A percentile compares a stretch with the other conserved stretches of the same genome.
These are phyloP conservation scores for Peromyscus maniculatus DNA, from an alignment of 2,113 vertebrate species.

Conservation along the genomic window DNA sequence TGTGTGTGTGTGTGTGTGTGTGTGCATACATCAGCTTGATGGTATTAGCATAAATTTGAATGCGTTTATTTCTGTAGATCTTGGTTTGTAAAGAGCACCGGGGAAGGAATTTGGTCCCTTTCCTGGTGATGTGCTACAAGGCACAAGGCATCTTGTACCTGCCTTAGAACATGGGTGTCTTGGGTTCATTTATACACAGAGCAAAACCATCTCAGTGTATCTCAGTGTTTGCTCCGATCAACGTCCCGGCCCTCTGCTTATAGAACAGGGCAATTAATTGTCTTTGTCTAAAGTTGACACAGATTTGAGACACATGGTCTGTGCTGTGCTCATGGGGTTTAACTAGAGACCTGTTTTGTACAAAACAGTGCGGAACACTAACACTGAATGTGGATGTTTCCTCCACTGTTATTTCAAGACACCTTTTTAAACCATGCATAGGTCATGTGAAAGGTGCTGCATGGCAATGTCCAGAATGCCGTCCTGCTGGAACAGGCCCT, in stretches of 20 bases:
- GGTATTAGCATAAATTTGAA: background rate
- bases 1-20: too few relatives aligned
- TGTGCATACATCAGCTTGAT: background rate
- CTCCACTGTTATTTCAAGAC: background rate
- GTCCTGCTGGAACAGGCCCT: too few relatives aligned
- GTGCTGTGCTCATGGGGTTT: background rate
- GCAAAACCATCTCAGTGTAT: background rate
- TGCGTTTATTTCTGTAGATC: background rate
- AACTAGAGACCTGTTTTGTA: background rate
- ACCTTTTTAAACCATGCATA: background rate
- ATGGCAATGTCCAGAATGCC: background rate
- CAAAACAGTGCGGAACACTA: background rate
- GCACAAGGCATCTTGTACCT: background rate
- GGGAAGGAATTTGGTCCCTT: background rate
- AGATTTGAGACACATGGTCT: background rate
- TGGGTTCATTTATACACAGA: background rate
- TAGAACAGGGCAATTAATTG: background rate
- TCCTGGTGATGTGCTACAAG: background rate
- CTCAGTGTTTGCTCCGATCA: background rate
- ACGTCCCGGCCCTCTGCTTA: background rate
- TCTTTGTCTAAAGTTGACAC: slow-evolving; percentile 5
- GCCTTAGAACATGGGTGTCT: background rate
- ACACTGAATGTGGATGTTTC: background rate
- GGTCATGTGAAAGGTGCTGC: background rate
- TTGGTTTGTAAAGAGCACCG: background rate